Evolutionary conservation across 2,113 vertebrate genomes (phyloP).

Genomic region (Odontesthes bonariensis): DNA sequence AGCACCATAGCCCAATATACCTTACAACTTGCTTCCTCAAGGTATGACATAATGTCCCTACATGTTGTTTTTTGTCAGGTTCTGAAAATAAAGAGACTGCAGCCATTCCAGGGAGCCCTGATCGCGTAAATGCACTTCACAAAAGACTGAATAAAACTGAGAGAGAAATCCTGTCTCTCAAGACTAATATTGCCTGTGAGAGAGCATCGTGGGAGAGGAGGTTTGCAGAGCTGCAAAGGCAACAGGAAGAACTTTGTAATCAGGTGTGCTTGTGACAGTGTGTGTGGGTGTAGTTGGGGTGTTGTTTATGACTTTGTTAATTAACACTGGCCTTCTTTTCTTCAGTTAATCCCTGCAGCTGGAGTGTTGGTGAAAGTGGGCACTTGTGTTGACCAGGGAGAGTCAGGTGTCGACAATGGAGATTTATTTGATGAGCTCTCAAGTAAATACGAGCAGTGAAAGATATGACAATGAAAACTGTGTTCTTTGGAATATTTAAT

Average conservation of each 20-base stretch:
- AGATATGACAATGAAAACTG: not conserved
- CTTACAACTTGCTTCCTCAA: not conserved
- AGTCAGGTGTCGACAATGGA: conserved; percentile 58
- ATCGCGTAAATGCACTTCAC: conserved; percentile 60
- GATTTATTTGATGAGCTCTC: conserved; percentile 47
- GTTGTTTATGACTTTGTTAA: not conserved
- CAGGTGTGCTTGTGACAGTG: conserved; percentile 67
- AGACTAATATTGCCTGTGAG: conserved; percentile 82
- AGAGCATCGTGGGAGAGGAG: conserved; percentile 85
- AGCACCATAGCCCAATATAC: not conserved
- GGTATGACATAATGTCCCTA: not conserved
- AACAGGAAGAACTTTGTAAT: conserved; percentile 79
- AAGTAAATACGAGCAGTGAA: conserved; percentile 52
- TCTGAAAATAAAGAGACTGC: conserved; percentile 42
- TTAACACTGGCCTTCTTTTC: not conserved
- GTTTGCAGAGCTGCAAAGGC: conserved; percentile 83
- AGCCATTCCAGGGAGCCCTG: conserved; percentile 56
- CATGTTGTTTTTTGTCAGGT: conserved; percentile 34
- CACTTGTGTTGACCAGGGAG: conserved; percentile 24
- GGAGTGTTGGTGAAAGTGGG: conserved; percentile 40
- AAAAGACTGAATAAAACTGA: conserved; percentile 82
- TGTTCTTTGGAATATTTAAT: not conserved
- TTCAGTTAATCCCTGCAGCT: conserved; percentile 68
- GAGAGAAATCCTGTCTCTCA: conserved; percentile 81
- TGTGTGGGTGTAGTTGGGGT: not conserved